Conservation (phyloP, 1,140 invertebrate species). For the Oryctes rhinoceros region DNA sequence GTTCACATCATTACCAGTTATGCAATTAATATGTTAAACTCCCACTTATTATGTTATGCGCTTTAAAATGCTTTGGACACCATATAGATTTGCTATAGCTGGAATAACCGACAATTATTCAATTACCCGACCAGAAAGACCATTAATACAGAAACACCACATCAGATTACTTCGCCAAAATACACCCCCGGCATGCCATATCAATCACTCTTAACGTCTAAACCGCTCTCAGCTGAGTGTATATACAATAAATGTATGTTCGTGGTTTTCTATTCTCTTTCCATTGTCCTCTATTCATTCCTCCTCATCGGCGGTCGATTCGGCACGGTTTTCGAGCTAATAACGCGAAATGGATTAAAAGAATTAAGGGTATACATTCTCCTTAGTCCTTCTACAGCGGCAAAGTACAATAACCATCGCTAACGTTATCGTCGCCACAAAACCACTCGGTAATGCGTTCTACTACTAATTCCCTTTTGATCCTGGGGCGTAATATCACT, state of each 20-base stretch:
- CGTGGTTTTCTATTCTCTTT: neutral
- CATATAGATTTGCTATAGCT: too few relatives aligned
- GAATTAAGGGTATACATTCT: neutral
- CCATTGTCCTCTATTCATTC: constrained; percentile 9
- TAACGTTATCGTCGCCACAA: neutral
- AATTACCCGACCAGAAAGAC: neutral
- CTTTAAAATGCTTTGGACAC: too few relatives aligned
- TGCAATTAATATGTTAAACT: too few relatives aligned
- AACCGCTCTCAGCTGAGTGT: neutral
- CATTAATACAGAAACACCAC: constrained; percentile 12
- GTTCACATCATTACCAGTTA: too few relatives aligned
- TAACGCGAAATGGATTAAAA: constrained; percentile 38
- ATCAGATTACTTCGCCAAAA: constrained; percentile 1
- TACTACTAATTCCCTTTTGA: constrained; percentile 37
- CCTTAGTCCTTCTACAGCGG: neutral
- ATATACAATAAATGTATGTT: neutral
- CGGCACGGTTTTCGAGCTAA: constrained; percentile 36
- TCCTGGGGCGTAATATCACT: constrained; percentile 30
- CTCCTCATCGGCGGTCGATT: constrained; percentile 10
- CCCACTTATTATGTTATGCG: too few relatives aligned
- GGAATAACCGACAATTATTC: neutral
- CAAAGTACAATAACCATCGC: neutral
- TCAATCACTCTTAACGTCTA: constrained; percentile 14
- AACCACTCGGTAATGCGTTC: neutral
- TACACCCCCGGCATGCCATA: neutral